Conservation (phyloP, 2,888 invertebrate genomes). For the Tridacna crocea region DNA sequence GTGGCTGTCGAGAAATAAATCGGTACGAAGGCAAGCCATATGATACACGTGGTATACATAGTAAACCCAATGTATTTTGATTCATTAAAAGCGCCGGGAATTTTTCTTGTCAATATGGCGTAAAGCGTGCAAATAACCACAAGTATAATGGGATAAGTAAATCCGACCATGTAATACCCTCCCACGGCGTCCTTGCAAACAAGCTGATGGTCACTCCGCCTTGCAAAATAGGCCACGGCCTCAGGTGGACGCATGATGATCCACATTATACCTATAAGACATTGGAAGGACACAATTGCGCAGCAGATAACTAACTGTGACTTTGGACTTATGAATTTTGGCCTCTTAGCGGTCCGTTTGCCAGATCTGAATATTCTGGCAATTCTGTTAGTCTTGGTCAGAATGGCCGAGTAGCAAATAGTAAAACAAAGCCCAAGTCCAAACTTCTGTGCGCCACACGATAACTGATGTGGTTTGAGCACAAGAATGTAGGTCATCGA, state of each 20-base stretch:
- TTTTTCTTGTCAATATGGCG: constrained; percentile 84
- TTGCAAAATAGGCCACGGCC: constrained; percentile 95
- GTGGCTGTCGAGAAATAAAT: constrained; percentile 87
- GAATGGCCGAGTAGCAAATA: constrained; percentile 84
- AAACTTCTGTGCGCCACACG: constrained; percentile 84
- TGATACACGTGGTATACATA: constrained; percentile 95
- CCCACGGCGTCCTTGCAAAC: constrained; percentile 90
- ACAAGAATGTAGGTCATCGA: constrained; percentile 84
- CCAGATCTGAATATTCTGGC: constrained; percentile 84
- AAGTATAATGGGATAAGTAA: constrained; percentile 95
- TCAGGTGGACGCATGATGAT: constrained; percentile 95
- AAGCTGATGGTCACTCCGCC: constrained; percentile 95
- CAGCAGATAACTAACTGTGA: constrained; percentile 85
- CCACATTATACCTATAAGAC: constrained; percentile 94
- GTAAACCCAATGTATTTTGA: constrained; percentile 87
- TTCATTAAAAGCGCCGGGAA: constrained; percentile 85
- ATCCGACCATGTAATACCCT: constrained; percentile 84
- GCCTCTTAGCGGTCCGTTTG: constrained; percentile 83
- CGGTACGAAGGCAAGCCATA: constrained; percentile 85
- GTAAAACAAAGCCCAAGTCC: constrained; percentile 84
- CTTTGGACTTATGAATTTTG: constrained; percentile 85
- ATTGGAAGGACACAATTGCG: constrained; percentile 82
- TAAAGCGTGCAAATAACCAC: constrained; percentile 89
- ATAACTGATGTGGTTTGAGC: constrained; percentile 80
- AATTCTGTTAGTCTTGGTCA: constrained; percentile 85